phyloP scores from a whole-genome alignment of 1,140 invertebrate species.

The Hyphantria cunea region DNA sequence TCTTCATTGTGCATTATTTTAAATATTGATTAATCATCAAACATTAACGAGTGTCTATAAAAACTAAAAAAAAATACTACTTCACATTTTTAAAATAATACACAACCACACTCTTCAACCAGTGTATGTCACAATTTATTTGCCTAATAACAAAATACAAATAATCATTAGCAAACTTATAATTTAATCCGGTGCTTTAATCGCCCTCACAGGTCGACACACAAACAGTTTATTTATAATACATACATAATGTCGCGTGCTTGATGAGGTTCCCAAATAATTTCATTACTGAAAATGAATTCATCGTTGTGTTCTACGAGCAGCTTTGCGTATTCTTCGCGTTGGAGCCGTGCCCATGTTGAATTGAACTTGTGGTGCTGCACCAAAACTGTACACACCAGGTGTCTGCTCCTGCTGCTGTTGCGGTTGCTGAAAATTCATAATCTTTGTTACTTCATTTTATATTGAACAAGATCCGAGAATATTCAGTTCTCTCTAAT shows the following conservation, averaged over 20 bases:
- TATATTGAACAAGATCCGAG: too few species aligned
- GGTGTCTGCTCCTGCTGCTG: neutral
- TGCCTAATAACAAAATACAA: neutral
- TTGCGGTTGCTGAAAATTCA: conserved; percentile 1
- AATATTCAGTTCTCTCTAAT: too few species aligned
- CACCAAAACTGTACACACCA: conserved; percentile 1
- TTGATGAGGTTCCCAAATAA: neutral
- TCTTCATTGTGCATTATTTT: conserved; percentile 1
- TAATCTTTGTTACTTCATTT: neutral
- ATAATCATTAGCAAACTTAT: neutral
- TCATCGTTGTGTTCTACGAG: conserved; percentile 1
- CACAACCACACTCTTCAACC: neutral
- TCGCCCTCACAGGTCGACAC: neutral
- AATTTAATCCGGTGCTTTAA: neutral
- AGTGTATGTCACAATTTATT: conserved; percentile 6
- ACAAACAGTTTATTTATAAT: neutral
- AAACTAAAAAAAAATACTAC: neutral
- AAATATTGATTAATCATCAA: neutral
- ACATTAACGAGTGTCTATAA: neutral
- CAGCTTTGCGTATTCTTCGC: neutral
- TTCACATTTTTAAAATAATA: neutral
- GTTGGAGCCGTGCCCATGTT: conserved; percentile 4
- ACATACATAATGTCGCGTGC: neutral
- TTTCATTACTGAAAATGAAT: neutral
- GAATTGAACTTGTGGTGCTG: neutral